Conservation (phyloP, 2,888 invertebrate genomes). For the Crocallis elinguaria region DNA sequence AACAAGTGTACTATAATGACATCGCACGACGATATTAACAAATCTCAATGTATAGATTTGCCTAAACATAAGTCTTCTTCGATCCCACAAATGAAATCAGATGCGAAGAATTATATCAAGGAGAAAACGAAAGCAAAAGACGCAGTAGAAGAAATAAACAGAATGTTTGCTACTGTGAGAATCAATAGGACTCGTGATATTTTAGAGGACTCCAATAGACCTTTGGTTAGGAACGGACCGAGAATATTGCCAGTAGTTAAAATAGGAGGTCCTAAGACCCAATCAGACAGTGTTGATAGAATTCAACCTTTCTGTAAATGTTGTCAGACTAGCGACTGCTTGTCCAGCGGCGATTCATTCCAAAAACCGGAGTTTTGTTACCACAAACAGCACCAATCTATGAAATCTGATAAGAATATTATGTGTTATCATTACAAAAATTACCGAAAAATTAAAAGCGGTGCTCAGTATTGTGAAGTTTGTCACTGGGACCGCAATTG, state of each 20-base stretch:
- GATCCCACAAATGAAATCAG: slow-evolving; percentile 77
- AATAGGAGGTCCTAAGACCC: slow-evolving; percentile 30
- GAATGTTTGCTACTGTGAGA: slow-evolving; percentile 72
- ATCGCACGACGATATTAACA: slow-evolving; percentile 53
- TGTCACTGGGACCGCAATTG: slow-evolving; percentile 40
- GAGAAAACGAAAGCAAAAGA: slow-evolving; percentile 68
- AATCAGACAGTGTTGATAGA: background rate
- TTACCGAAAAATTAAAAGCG: slow-evolving; percentile 35
- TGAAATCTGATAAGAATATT: slow-evolving; percentile 51
- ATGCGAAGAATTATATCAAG: slow-evolving; percentile 67
- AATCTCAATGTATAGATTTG: slow-evolving; percentile 47
- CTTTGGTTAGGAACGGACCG: slow-evolving; percentile 64
- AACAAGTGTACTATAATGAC: slow-evolving; percentile 57
- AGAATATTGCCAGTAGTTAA: slow-evolving; percentile 73
- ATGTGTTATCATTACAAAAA: slow-evolving; percentile 58
- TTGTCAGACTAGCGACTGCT: slow-evolving; percentile 53
- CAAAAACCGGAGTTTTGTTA: slow-evolving; percentile 47
- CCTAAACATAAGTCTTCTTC: slow-evolving; percentile 71
- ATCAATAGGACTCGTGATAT: slow-evolving; percentile 33
- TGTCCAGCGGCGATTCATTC: slow-evolving; percentile 68
- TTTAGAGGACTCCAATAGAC: slow-evolving; percentile 53
- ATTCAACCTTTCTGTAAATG: slow-evolving; percentile 40
- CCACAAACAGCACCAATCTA: slow-evolving; percentile 28
- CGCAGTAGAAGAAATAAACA: slow-evolving; percentile 71
- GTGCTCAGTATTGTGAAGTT: slow-evolving; percentile 46